Evolutionary conservation across 2,797 vertebrate species (phyloP).

Genomic region (Microctenopoma stevenorrisi): DNA sequence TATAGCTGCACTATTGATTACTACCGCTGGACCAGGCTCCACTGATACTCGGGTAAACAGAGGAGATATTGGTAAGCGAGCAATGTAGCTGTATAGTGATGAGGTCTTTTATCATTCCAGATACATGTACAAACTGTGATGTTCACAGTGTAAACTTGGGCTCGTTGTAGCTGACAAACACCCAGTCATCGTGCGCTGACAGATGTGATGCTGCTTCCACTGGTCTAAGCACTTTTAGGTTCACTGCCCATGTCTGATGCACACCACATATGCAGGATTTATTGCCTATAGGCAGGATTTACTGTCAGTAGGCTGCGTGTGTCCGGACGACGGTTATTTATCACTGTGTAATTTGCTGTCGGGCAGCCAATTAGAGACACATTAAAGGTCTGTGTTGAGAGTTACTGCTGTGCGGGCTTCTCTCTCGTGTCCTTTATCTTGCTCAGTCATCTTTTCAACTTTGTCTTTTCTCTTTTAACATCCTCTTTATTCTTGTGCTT

Average conservation of each 20-base stretch:
- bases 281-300: conserved; percentile 41
- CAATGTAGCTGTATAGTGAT: conserved; percentile 28
- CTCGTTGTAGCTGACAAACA: conserved; percentile 13
- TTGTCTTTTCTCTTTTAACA: conserved; percentile 8
- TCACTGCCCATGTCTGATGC: conserved; percentile 32
- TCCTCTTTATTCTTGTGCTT: conserved; percentile 8
- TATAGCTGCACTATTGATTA: conserved; percentile 76
- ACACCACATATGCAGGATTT: conserved; percentile 38
- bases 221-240: conserved; percentile 16
- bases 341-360: conserved; percentile 68
- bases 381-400: conserved; percentile 42
- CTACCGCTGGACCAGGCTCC: conserved; percentile 32
- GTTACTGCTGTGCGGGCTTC: conserved; percentile 40
- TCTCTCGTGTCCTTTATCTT: conserved; percentile 3
- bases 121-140: conserved; percentile 31
- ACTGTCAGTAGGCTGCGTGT: conserved; percentile 12
- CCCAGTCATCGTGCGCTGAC: neutral
- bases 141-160: conserved; percentile 22
- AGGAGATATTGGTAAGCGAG: conserved; percentile 31
- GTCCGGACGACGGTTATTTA: conserved; percentile 41
- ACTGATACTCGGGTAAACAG: conserved; percentile 50
- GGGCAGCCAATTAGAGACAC: conserved; percentile 64
- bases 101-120: conserved; percentile 31
- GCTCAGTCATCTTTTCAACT: neutral
- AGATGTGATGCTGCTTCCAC: neutral